Percentiles rank a stretch among this genome's conserved stretches.
These are phyloP conservation scores for Polyodon spathula DNA, from an alignment of 2,113 vertebrate species.

Conservation along the genomic window DNA sequence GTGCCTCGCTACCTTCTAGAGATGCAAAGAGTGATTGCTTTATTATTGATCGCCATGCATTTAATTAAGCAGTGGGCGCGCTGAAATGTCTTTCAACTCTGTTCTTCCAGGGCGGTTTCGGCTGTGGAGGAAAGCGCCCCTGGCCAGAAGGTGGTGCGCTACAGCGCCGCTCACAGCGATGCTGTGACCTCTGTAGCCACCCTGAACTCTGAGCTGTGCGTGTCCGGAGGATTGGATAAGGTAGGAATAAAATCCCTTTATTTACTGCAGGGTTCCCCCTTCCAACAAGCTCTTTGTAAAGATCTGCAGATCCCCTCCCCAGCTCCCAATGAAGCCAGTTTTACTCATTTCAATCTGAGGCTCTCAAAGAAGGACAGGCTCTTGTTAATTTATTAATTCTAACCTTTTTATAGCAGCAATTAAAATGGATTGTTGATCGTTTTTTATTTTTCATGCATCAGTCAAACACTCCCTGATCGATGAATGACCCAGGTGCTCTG, in stretches of 20 bases:
- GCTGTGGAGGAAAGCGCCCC: constrained; percentile 39
- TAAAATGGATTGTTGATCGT: no score
- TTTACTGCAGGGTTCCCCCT: no score
- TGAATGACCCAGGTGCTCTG: no score
- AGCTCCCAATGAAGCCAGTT: no score
- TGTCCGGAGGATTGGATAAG: constrained; percentile 85
- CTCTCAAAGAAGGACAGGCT: no score
- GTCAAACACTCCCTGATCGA: no score
- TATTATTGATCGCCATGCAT: background rate
- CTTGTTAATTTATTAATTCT: no score
- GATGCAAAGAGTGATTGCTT: background rate
- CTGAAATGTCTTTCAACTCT: constrained; percentile 5
- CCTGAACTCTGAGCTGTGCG: constrained; percentile 71
- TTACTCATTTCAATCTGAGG: no score
- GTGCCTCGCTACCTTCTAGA: background rate
- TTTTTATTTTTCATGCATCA: no score
- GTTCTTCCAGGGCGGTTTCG: constrained; percentile 49
- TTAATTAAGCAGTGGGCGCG: background rate
- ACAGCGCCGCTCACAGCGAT: constrained; percentile 60
- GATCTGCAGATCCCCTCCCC: no score
- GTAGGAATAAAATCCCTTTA: constrained; percentile 56
- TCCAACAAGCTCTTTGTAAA: background rate
- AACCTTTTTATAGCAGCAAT: no score
- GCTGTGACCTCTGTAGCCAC: constrained; percentile 67
- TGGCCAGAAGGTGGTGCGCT: constrained; percentile 38